A percentile compares a stretch with the other conserved stretches of the same genome.
These are phyloP conservation scores for Daktulosphaira vitifoliae DNA, from an alignment of 1,140 invertebrate genomes.

Conservation along the genomic window DNA sequence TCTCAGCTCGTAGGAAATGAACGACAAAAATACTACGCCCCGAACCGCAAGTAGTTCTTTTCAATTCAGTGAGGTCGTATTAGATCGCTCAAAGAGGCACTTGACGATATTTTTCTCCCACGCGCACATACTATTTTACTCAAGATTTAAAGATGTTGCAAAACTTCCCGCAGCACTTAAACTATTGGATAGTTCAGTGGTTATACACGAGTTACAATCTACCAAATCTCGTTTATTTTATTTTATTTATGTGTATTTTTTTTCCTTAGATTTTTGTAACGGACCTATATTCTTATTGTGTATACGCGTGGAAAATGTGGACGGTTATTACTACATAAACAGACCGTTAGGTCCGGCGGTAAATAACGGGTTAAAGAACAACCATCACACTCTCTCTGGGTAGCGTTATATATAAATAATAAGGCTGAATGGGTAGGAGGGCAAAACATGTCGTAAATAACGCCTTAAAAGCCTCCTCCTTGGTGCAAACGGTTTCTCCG, in stretches of 20 bases:
- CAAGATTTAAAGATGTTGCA: neutral
- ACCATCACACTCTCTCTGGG: neutral
- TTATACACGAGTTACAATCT: no score
- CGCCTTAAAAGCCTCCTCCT: constrained; percentile 26
- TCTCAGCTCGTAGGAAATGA: neutral
- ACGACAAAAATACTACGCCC: neutral
- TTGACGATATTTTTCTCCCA: constrained; percentile 22
- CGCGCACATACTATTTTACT: neutral
- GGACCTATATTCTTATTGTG: neutral
- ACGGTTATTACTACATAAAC: constrained; percentile 26
- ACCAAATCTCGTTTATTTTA: neutral
- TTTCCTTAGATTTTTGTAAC: neutral
- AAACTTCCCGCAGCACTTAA: neutral
- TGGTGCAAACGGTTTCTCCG: neutral
- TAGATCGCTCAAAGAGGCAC: constrained; percentile 22
- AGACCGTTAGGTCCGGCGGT: constrained; percentile 20
- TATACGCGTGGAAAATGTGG: neutral
- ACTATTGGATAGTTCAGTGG: constrained; percentile 5
- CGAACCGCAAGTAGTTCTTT: constrained; percentile 21
- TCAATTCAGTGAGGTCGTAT: constrained; percentile 22
- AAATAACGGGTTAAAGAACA: constrained; percentile 32
- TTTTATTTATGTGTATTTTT: neutral
- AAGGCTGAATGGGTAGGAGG: constrained; percentile 3
- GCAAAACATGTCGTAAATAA: constrained; percentile 29
- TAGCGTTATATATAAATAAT: constrained; percentile 27